Conservation (phyloP, 2,113 vertebrate species). For the Tauraco erythrolophus region DNA sequence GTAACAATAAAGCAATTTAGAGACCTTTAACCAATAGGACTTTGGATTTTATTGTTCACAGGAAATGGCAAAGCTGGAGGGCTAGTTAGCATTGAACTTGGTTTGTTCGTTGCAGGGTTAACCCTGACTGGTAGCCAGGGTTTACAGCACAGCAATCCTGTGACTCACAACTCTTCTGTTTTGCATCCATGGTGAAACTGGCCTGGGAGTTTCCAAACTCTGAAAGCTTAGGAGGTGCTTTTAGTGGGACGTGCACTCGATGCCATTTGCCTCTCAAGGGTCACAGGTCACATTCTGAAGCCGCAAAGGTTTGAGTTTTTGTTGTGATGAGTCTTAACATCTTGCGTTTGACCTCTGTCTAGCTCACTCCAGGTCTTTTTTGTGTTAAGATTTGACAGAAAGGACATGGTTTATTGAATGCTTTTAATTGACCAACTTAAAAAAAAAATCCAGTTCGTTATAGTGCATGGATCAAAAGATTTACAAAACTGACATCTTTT, state of each 20-base stretch:
- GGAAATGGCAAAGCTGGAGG: not conserved
- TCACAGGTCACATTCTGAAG: slow-evolving; percentile 39
- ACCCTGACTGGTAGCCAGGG: not conserved
- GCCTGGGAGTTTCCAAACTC: not conserved
- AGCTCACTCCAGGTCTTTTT: not conserved
- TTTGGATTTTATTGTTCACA: slow-evolving; percentile 33
- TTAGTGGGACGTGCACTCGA: not conserved
- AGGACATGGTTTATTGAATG: not conserved
- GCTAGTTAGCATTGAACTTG: slow-evolving; percentile 27
- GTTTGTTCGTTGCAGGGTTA: not conserved
- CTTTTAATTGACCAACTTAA: not conserved
- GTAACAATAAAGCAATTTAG: not conserved
- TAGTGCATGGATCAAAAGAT: not conserved
- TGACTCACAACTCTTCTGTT: slow-evolving; percentile 5
- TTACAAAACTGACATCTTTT: slow-evolving; percentile 13
- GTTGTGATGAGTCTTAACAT: slow-evolving; percentile 26
- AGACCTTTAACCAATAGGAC: not conserved
- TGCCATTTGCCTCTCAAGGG: slow-evolving; percentile 12
- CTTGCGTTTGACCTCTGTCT: not conserved
- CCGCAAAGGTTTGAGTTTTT: slow-evolving; percentile 37
- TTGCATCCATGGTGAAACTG: not conserved
- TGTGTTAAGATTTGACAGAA: not conserved
- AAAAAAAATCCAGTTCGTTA: not conserved
- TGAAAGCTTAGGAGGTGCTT: slow-evolving; percentile 5
- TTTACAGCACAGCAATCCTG: not conserved